phyloP scores from a whole-genome alignment of 2,888 invertebrate genomes.

The Cheilosia soror region DNA sequence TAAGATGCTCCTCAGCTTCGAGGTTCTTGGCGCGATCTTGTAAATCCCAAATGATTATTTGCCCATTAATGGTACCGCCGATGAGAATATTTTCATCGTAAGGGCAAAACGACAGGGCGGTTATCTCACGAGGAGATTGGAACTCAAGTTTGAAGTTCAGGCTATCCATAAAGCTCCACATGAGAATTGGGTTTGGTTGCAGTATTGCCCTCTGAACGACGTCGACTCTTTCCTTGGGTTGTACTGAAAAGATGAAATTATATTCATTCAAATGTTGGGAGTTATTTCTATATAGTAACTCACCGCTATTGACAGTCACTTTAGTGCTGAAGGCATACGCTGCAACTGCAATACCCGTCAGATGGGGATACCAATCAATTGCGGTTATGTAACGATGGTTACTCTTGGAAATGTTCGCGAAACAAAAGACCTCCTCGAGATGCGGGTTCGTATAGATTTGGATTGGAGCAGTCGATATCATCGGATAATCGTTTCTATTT shows the following conservation, averaged over 20 bases:
- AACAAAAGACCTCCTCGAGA: slow-evolving; percentile 85
- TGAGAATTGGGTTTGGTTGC: slow-evolving; percentile 87
- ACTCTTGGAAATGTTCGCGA: slow-evolving; percentile 87
- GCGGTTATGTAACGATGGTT: slow-evolving; percentile 88
- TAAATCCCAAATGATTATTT: slow-evolving; percentile 89
- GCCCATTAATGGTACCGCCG: slow-evolving; percentile 90
- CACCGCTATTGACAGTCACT: slow-evolving; percentile 79
- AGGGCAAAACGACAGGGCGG: slow-evolving; percentile 88
- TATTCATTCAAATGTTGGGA: background rate
- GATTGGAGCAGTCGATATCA: slow-evolving; percentile 79
- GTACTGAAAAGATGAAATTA: background rate
- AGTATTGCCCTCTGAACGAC: slow-evolving; percentile 86
- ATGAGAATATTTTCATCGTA: slow-evolving; percentile 88
- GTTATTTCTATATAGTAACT: slow-evolving; percentile 69
- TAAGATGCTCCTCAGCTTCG: slow-evolving; percentile 87
- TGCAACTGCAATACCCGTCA: slow-evolving; percentile 88
- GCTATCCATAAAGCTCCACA: slow-evolving; percentile 91
- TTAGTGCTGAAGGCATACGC: slow-evolving; percentile 87
- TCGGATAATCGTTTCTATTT: slow-evolving; percentile 81
- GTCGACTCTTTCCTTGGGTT: slow-evolving; percentile 82
- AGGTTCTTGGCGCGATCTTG: slow-evolving; percentile 86
- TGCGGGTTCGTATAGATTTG: slow-evolving; percentile 80
- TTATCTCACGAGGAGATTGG: slow-evolving; percentile 88
- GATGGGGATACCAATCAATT: slow-evolving; percentile 89
- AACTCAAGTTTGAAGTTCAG: slow-evolving; percentile 89